These are phyloP conservation scores for Synergus umbraculus DNA, from an alignment of 2,888 invertebrate species.

Conservation along the genomic window DNA sequence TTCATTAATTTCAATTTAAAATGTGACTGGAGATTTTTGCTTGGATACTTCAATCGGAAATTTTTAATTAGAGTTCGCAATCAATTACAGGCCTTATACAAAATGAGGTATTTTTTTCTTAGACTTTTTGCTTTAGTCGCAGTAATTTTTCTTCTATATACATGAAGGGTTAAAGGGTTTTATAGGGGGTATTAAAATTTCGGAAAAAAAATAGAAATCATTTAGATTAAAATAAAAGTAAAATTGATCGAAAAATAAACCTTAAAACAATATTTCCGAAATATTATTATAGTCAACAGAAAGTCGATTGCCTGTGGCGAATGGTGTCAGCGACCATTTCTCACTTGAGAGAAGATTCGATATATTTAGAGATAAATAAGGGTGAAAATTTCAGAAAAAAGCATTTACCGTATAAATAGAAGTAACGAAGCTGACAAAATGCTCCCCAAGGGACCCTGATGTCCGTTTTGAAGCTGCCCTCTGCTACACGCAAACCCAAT, in stretches of 20 bases:
- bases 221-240: not conserved
- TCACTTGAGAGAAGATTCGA: not conserved
- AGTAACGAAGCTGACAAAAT: not conserved
- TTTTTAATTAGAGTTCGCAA: not conserved
- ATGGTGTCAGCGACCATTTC: not conserved
- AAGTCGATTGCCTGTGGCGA: not conserved
- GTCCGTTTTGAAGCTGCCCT: not conserved
- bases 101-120: not conserved
- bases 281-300: not conserved
- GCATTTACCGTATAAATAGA: not conserved
- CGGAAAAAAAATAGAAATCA: no score
- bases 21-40: not conserved
- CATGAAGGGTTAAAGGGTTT: no score
- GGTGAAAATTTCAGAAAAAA: not conserved
- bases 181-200: no score
- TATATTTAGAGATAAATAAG: constrained; percentile 18
- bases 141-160: not conserved
- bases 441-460: not conserved
- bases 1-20: not conserved
- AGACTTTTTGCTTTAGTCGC: not conserved
- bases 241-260: not conserved
- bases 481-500: not conserved
- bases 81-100: not conserved
- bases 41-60: not conserved
- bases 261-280: not conserved